Evolutionary conservation across 2,888 invertebrate species (phyloP), one percentile per base, ranked within the genome.

Genomic region (Alsophila aescularia): DNA sequence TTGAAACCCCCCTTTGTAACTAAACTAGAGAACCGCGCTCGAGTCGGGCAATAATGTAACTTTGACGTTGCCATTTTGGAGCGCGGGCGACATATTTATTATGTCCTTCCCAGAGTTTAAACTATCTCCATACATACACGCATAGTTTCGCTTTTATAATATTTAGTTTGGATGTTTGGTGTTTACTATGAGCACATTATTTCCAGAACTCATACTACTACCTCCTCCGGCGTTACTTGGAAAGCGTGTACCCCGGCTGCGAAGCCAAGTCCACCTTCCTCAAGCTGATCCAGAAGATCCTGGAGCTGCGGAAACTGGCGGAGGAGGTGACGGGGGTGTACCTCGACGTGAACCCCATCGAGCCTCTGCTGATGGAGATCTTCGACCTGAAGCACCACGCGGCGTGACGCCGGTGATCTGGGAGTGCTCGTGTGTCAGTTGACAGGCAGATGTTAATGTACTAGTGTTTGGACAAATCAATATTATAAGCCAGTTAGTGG

Each of bases 311-410:
- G 66, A 95, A 95, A 73, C 92, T 98, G 47, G 97, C 98, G 57
- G 97, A 98, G 69, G 96, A 97, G 70, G 95, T 98, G n/a, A 96
- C 98, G 7, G 95, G 96, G 32, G 97, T 98, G 3, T 97, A 98
- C 82, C 92, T 98, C 18, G 97, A 98, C 85, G 97, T 98, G 0
- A 98, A 98, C 92, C 98, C 98, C 24, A 96, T 99, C 37, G 98
- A 98, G 73, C 99, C 98, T 0, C 90, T 99, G 31, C 92, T 99
- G 39, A 96, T 98, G 81, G 98, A 99, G 93, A 98, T 99, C 77
- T 98, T 99, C 73, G 98, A 98, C 90, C 92, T 98, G 59, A 98
- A 98, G 77, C 95, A 90, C 21, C 91, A 90, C n/a, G 80, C 81
- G 10, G 69, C 66, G 12, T 66, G 61, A 66, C 29, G 9, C 8